A percentile compares a stretch with the other conserved stretches of the same genome.
Conservation (phyloP, 2,797 vertebrate species). For the Steatocranus sp. region DNA sequence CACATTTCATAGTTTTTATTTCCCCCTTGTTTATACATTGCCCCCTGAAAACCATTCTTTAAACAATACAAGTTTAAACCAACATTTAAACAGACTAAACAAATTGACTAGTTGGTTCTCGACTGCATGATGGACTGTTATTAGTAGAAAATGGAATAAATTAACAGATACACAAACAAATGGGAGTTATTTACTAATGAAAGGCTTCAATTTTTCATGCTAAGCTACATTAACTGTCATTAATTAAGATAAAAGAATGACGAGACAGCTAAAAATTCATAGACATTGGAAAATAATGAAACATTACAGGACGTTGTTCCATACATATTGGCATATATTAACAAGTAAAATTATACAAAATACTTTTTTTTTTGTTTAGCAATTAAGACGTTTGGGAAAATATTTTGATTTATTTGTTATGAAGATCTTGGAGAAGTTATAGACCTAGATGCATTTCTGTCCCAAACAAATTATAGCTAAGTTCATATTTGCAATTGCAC, state of each 20-base stretch:
- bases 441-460: slow-evolving; percentile 65
- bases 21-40: slow-evolving; percentile 73
- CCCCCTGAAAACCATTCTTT: slow-evolving; percentile 74
- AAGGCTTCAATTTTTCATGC: slow-evolving; percentile 67
- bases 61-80: slow-evolving; percentile 78
- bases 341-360: slow-evolving; percentile 80
- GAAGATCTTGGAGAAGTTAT: slow-evolving; percentile 64
- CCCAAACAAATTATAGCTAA: slow-evolving; percentile 56
- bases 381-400: slow-evolving; percentile 75
- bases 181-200: slow-evolving; percentile 71
- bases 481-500: slow-evolving; percentile 34
- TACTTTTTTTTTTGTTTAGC: slow-evolving; percentile 70
- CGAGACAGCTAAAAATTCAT: slow-evolving; percentile 66
- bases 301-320: slow-evolving; percentile 70
- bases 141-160: slow-evolving; percentile 71
- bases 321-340: slow-evolving; percentile 76
- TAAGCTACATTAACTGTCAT: slow-evolving; percentile 72
- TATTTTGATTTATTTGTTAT: slow-evolving; percentile 76
- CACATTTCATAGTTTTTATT: slow-evolving; percentile 75
- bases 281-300: slow-evolving; percentile 66
- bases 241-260: slow-evolving; percentile 66
- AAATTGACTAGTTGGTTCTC: slow-evolving; percentile 65
- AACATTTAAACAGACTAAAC: slow-evolving; percentile 77
- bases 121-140: slow-evolving; percentile 60
- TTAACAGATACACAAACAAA: slow-evolving; percentile 70